Evolutionary conservation across 2,888 invertebrate genomes (phyloP), one percentile per base, ranked within the genome.

Genomic region (Ceriagrion tenellum): DNA sequence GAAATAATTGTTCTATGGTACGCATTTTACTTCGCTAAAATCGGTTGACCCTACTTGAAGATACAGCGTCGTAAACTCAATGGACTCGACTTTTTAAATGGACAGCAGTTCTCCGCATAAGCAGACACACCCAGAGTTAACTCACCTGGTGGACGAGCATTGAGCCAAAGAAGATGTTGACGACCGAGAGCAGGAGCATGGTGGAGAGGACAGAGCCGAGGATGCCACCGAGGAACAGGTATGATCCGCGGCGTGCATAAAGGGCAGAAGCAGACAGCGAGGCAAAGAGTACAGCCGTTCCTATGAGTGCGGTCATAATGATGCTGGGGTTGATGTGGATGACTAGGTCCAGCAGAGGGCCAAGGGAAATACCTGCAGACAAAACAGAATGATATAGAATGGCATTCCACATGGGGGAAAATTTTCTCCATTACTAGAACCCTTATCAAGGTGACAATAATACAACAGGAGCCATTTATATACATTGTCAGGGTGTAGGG

Each of bases 241-340:
- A 99, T 96, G 98, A 98, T 96, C 99, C 99, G 96, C 98, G 98
- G 96, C 98, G 98, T 95, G 99, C 99, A 96, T 99, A 97, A 96
- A 99, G 97, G 8, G 99, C 98, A 95, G 99, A 98, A 96, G 99
- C 97, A 40, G 99, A 98, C 97, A 99, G 99, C 96, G 99, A 99
- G 30, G 98, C 98, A 97, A 99, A 99, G 95, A 99, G 98, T 90
- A 99, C 97, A 69, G 98, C 98, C 0, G 99, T 99, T 96, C 97
- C 98, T 96, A 99, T 97, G 95, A 99, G 97, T 35, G 99, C 99
- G 40, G 99, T 99, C 47, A 99, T 97, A 95, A 99, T 98, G 96
- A 99, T 99, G 96, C 98, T 98, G 13, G 99, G 99, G 97, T 99
- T 98, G 96, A 99, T 97, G 95, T 97, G 97, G 96, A 98, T 98